Conservation (phyloP, 2,888 invertebrate species). For the Cremastinae sp. region DNA sequence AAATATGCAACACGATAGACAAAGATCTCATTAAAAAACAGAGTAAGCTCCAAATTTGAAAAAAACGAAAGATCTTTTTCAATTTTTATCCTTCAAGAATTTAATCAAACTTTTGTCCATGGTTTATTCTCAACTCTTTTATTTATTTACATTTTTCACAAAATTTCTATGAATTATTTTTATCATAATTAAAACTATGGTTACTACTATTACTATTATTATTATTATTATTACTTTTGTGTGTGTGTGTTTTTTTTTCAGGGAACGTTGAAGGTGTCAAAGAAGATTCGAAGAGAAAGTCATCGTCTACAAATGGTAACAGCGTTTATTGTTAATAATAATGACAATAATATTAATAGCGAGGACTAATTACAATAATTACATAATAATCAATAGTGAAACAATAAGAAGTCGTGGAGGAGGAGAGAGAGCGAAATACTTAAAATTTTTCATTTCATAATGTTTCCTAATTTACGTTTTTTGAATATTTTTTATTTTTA, state of each 20-base stretch:
- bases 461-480: conserved; percentile 33
- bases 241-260: no score
- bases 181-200: no score
- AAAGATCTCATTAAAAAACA: no score
- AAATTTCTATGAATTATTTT: no score
- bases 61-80: no score
- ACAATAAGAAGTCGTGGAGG: conserved; percentile 78
- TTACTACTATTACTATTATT: not conserved
- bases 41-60: no score
- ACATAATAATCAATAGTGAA: conserved; percentile 78
- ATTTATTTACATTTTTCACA: no score
- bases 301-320: conserved; percentile 78
- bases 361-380: conserved; percentile 80
- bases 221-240: not conserved
- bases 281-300: conserved; percentile 19
- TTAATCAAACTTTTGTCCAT: no score
- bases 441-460: conserved; percentile 42
- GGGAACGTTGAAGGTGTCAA: not conserved
- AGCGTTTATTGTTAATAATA: conserved; percentile 79
- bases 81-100: no score
- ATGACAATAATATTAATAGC: conserved; percentile 77
- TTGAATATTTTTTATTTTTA: conserved; percentile 23
- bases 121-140: no score
- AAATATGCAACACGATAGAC: no score
- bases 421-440: conserved; percentile 70